Base-by-base conservation (phyloP, 2,797 vertebrate species). In the Gymnopithys bicolor region DNA sequence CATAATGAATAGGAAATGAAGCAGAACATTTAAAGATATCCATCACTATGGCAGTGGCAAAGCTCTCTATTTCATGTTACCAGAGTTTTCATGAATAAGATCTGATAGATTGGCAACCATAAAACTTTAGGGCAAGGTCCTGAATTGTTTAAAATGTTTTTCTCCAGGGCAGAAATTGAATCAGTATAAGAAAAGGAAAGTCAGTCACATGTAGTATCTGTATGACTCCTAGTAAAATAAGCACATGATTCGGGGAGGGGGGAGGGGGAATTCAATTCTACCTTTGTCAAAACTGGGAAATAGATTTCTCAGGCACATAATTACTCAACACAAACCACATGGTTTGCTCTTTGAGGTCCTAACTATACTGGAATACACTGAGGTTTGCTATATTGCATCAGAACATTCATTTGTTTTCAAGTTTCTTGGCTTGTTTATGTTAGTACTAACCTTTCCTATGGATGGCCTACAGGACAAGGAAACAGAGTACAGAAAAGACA, bases 21-120 rank as follows among this genome's bases (percentile, higher is more conserved):
- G 23, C 41, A 63, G 35, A 69, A 83, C 4, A 35, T 89, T 87
- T 81, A 13, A 92, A 96, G 76, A 58, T 60, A 96, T 66, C 94
- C 52, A 84, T 95, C 63, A 76, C 16, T 27, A 22, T 35, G 43
- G 32, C 39, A 63, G 64, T 46, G 53, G n/a, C 32, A 71, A 93
- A 84, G 9, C 25, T 78, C 5, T 8, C 25, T 83, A 45, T 64
- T 41, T 73, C 35, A 33, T 48, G 11, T 84, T 89, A 83, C 32
- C 30, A 81, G 51, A 56, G 16, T 93, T 27, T 75, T 35, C 16
- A 69, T 35, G 35, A 85, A 19, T 63, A 70, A 49, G 3, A n/a
- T 33, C 27, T 83, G n/a, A 94, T 39, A 87, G 59, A 94, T 87
- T 41, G 91, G 6, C 19, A 75, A 71, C 18, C 16, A 63, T 53